phyloP scores from a whole-genome alignment of 2,113 vertebrate genomes.

The Gorsachius goisagi region DNA sequence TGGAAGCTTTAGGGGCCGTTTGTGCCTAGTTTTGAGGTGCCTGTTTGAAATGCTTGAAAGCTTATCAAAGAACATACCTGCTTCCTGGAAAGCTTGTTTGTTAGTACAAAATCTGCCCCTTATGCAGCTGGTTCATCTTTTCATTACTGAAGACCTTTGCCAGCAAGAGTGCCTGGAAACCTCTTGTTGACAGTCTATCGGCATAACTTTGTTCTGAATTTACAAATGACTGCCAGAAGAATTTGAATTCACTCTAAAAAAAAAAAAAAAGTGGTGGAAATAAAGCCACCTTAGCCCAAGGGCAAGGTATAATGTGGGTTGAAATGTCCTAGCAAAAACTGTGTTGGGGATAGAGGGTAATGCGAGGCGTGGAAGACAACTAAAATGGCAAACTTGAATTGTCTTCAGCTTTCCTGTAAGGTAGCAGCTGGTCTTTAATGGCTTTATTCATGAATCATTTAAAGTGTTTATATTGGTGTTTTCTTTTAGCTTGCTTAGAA shows the following conservation, averaged over 20 bases:
- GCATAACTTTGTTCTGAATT: not conserved
- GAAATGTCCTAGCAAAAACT: not conserved
- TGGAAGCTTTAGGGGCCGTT: constrained; percentile 44
- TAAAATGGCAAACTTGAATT: not conserved
- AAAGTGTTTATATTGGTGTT: constrained; percentile 27
- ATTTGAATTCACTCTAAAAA: not conserved
- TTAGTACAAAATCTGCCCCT: not conserved
- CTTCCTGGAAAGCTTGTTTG: constrained; percentile 12
- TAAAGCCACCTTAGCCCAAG: not conserved
- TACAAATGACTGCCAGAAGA: not conserved
- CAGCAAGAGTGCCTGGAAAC: not conserved
- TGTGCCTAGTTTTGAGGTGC: constrained; percentile 63
- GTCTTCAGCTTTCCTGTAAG: constrained; percentile 17
- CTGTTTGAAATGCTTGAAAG: constrained; percentile 66
- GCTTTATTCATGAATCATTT: constrained; percentile 48
- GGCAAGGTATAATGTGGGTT: not conserved
- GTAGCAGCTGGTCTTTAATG: constrained; percentile 32
- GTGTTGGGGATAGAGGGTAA: not conserved
- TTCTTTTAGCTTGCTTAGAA: constrained; percentile 42
- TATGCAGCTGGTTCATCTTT: not conserved
- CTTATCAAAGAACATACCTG: constrained; percentile 37
- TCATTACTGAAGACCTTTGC: constrained; percentile 8
- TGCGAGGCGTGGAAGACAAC: not conserved
- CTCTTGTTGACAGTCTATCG: not conserved
- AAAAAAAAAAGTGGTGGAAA: not conserved